Conservation (phyloP, 2,113 vertebrate genomes). For the Microcebus murinus region DNA sequence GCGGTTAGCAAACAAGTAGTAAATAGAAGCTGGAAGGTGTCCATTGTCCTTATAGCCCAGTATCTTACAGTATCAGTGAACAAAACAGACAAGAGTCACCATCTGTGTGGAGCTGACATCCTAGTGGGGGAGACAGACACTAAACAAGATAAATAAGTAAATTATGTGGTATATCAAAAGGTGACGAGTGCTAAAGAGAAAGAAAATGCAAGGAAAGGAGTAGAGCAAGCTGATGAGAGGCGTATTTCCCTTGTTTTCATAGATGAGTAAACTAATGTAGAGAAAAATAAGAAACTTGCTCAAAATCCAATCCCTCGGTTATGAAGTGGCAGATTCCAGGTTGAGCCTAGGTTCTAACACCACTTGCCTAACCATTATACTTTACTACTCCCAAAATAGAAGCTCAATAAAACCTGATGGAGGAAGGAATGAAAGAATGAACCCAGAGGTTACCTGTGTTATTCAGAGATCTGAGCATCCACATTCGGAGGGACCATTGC, state of each 20-base stretch:
- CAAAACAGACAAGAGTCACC: background rate
- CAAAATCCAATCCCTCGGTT: background rate
- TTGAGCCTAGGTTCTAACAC: background rate
- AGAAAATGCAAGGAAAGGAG: background rate
- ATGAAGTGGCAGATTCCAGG: background rate
- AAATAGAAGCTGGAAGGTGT: no score
- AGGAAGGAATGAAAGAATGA: background rate
- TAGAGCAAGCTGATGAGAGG: background rate
- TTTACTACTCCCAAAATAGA: background rate
- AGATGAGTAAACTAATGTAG: background rate
- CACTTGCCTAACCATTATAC: background rate
- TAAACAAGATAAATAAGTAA: background rate
- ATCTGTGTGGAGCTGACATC: background rate
- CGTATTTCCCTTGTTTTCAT: background rate
- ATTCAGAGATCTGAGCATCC: background rate
- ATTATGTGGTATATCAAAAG: background rate
- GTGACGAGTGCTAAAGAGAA: background rate
- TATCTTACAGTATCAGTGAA: background rate
- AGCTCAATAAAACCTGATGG: background rate
- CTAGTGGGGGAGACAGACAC: background rate
- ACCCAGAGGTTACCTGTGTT: background rate
- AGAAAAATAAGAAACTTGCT: background rate
- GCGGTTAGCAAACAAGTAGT: no score
- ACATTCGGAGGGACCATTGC: background rate
- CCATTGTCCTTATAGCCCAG: no score